phyloP scores from a whole-genome alignment of 2,113 vertebrate species.

The Pteronura brasiliensis region DNA sequence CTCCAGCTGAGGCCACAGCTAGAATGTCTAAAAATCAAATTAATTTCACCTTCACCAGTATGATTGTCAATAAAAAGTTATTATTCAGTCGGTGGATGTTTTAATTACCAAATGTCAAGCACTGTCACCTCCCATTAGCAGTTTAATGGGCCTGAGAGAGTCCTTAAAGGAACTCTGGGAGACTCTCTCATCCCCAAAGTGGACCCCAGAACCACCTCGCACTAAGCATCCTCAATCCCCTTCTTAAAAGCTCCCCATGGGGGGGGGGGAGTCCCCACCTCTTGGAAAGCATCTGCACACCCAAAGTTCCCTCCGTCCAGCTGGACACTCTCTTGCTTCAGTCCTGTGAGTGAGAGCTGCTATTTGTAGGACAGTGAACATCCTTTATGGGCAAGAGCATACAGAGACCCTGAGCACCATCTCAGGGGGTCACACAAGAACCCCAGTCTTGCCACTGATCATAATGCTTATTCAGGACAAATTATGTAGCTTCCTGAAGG shows the following conservation, averaged over 20 bases:
- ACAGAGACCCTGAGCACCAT: not conserved
- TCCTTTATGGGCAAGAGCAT: not conserved
- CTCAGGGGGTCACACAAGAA: not conserved
- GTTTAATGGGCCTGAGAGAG: not conserved
- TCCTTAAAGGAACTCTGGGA: not conserved
- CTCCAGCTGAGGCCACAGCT: not conserved
- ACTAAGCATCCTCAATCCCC: not conserved
- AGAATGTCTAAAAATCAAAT: constrained; percentile 68
- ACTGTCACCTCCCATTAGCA: constrained; percentile 52
- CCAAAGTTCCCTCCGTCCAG: not conserved
- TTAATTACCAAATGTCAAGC: constrained; percentile 67
- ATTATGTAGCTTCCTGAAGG: not conserved
- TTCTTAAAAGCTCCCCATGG: not conserved
- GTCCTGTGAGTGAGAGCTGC: not conserved
- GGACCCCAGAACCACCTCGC: not conserved
- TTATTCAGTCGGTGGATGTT: constrained; percentile 58
- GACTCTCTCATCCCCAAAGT: not conserved
- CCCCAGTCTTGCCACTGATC: not conserved
- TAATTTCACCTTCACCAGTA: constrained; percentile 54
- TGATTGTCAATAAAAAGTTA: constrained; percentile 62
- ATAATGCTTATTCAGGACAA: not conserved
- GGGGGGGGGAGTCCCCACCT: not conserved
- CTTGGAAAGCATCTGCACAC: not conserved
- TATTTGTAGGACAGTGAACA: not conserved
- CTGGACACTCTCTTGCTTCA: not conserved